A percentile compares a stretch with the other conserved stretches of the same genome.
Conservation (phyloP, 2,797 vertebrate species). For the Helarctos malayanus region DNA sequence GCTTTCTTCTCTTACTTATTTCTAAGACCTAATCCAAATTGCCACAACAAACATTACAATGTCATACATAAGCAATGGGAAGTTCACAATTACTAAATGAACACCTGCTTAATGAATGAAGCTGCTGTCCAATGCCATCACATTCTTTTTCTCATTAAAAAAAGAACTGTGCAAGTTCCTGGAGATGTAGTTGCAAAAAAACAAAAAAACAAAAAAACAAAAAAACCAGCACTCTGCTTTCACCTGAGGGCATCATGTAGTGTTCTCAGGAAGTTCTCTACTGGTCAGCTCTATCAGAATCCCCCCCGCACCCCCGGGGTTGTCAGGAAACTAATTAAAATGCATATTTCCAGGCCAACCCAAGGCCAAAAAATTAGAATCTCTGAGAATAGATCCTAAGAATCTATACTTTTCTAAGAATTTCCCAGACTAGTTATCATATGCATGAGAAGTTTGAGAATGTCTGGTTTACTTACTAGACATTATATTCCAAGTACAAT, state of each 20-base stretch:
- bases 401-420: background rate
- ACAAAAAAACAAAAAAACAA: background rate
- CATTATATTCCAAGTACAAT: background rate
- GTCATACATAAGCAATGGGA: background rate
- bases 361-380: background rate
- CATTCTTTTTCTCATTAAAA: background rate
- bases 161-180: background rate
- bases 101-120: background rate
- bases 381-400: background rate
- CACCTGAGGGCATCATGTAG: fast-evolving
- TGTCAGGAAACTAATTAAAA: background rate
- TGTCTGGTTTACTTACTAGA: background rate
- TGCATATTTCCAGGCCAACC: background rate
- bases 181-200: background rate
- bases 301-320: no score
- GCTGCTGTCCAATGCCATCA: background rate
- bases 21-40: background rate
- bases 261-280: background rate
- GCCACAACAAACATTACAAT: background rate
- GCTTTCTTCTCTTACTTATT: background rate
- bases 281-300: background rate
- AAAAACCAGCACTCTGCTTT: background rate
- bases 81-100: background rate
- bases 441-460: background rate
- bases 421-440: background rate